Evolutionary conservation across 2,888 invertebrate genomes (phyloP), one percentile per base, ranked within the genome.

Genomic region (Agrochola circellaris): DNA sequence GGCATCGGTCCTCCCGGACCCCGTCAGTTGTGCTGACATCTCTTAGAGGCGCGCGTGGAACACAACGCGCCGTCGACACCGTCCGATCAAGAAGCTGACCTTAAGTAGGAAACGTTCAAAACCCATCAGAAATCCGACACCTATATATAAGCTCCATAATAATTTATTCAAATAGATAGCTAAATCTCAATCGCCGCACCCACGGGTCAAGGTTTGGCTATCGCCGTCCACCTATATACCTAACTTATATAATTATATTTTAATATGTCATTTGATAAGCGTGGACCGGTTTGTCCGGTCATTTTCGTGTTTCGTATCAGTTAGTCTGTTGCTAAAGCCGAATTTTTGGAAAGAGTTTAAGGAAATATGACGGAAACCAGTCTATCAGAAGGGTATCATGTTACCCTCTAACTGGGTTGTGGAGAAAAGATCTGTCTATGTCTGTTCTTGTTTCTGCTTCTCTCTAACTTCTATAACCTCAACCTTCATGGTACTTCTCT

Each of bases 241-340:
- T 69, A 62, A 23, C 34, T 61, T 34, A 60, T 56, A 64, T 73
- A 78, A 72, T 78, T 81, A 69, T 75, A 75, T 83, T 73, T 75
- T 83, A 78, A 82, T 82, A 60, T 75, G 60, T 70, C 79, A 61
- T 26, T 48, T 61, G 73, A 77, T 80, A 81, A 83, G 67, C 61
- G 61, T 2, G 1, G 30, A 83, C 83, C 45, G 76, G 83, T 83
- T 83, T 5, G 11, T 30, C 4, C 61, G 56, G 56, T 72, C 70
- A 71, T 62, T 66, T 51, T 48, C 30, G 13, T 42, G 9, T 13
- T 20, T 34, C 23, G 26, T 69, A 15, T 56, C 11, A 0, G 5
- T 13, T 34, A 13, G 23, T 7, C 7, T 45, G 8, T 75, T 66
- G 26, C 30, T 75, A 58, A 30, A 34, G 34, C 9, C 20, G 17